A percentile compares a stretch with the other conserved stretches of the same genome.
phyloP scores from a whole-genome alignment of 2,113 vertebrate species.

The Aleadryas rufinucha region DNA sequence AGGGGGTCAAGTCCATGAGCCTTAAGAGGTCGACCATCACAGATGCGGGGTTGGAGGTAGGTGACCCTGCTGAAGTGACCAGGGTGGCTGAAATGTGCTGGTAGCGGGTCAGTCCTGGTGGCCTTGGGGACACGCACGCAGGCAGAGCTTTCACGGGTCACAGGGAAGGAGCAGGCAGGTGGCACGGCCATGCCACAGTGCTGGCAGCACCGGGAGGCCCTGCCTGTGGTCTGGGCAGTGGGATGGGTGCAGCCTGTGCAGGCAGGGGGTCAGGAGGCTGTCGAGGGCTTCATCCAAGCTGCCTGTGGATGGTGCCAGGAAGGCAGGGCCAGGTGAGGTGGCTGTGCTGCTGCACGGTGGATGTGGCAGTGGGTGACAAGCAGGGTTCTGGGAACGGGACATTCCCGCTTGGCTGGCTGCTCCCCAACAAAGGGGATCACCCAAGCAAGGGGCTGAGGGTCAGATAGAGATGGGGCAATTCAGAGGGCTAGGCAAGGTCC shows the following conservation, averaged over 20 bases:
- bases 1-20: constrained; percentile 95
- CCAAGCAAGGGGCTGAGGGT: neutral
- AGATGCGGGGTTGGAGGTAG: constrained; percentile 94
- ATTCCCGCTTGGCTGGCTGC: neutral
- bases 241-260: neutral
- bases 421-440: neutral
- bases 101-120: rapidly evolving
- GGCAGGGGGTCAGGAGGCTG: neutral
- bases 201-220: neutral
- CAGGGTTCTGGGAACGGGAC: neutral
- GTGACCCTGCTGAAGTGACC: neutral
- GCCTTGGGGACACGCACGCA: rapidly evolving
- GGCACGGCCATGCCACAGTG: rapidly evolving
- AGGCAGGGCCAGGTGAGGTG: neutral
- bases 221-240: neutral
- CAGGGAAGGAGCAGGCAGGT: neutral
- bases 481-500: neutral
- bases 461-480: neutral
- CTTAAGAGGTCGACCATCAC: constrained; percentile 98
- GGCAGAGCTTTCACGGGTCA: neutral
- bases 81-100: neutral
- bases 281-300: rapidly evolving
- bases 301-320: neutral
- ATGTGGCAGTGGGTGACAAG: neutral
- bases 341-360: rapidly evolving